Base-by-base conservation (phyloP, 2,888 invertebrate genomes). In the Pandemis cinnamomeana region DNA sequence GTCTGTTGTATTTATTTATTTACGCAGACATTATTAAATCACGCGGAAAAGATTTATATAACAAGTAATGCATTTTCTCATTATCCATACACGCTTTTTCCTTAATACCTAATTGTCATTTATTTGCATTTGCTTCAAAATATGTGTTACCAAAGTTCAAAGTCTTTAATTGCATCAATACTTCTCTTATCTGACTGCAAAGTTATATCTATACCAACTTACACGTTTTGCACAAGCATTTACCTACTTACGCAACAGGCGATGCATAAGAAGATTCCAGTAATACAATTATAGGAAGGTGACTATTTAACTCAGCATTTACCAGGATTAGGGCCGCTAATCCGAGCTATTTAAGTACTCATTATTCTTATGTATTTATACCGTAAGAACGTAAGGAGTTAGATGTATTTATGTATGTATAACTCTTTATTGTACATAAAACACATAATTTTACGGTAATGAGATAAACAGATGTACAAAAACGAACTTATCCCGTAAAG, bases 241-340 rank as follows among this genome's bases (percentile, higher is more conserved):
- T 68, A 55, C 44, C n/a, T n/a, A n/a, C n/a, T 72, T 72, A 68
- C 20, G 69, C 64, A 69, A 72, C 64, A 44, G 48, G 48, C 58
- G 63, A 69, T 69, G 69, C 63, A 64, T 69, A 72, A 72, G 72
- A 64, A 69, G 72, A 69, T 72, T 72, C 36, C 69, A 68, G 71
- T 85, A 84, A 85, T 84, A 77, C 81, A 83, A 85, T 85, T 84
- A 85, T 51, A 62, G 61, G 82, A 82, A 82, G 84, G 84, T 78
- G 77, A 82, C 80, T 75, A 77, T 78, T 76, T 44, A 60, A 71
- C 78, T 73, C 75, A 77, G 75, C 68, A 75, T 77, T 71, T 68
- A 78, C 74, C 36, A 72, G 80, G 79, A 82, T 82, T 81, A 82
- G 55, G 75, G 69, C 71, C 76, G 75, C 75, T 63, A 63, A 63